Conservation (phyloP, 1,140 invertebrate species). For the Solenopsis invicta region DNA sequence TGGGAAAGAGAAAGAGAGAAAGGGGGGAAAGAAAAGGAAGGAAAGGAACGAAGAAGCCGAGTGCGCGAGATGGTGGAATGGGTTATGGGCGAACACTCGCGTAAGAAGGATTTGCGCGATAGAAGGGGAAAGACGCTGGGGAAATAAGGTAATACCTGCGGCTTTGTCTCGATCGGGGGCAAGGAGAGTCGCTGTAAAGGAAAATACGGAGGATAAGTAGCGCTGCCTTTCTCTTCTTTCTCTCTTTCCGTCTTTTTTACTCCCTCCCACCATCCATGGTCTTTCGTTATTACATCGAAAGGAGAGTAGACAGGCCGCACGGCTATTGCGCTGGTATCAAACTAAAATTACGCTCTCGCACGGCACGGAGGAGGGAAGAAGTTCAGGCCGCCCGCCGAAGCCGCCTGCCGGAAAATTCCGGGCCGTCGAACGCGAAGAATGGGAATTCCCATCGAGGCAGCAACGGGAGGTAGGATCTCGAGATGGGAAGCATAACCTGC, state of each 20-base stretch:
- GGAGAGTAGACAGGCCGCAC: conserved; percentile 38
- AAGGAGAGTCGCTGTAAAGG: conserved; percentile 66
- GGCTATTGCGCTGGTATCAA: conserved; percentile 73
- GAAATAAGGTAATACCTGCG: conserved; percentile 82
- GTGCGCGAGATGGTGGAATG: conserved; percentile 44
- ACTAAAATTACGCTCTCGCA: conserved; percentile 77
- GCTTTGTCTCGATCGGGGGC: conserved; percentile 81
- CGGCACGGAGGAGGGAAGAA: conserved; percentile 56
- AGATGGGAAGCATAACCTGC: conserved; percentile 73
- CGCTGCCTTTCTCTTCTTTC: conserved; percentile 38
- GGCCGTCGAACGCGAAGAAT: conserved; percentile 76
- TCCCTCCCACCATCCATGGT: not conserved
- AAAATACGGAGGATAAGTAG: conserved; percentile 69
- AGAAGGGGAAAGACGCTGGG: conserved; percentile 79
- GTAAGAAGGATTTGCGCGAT: conserved; percentile 80
- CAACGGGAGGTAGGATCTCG: conserved; percentile 66
- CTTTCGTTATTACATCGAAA: conserved; percentile 66
- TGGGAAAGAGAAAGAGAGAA: not conserved
- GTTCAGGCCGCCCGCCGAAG: conserved; percentile 67
- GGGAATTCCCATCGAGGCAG: conserved; percentile 71
- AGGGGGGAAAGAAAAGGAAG: not conserved
- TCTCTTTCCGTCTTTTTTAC: not conserved
- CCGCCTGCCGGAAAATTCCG: conserved; percentile 73
- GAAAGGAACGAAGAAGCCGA: conserved; percentile 45
- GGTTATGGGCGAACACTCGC: conserved; percentile 71